Evolutionary conservation across 1,140 invertebrate genomes (phyloP).

Genomic region (Drosophila arizonae): DNA sequence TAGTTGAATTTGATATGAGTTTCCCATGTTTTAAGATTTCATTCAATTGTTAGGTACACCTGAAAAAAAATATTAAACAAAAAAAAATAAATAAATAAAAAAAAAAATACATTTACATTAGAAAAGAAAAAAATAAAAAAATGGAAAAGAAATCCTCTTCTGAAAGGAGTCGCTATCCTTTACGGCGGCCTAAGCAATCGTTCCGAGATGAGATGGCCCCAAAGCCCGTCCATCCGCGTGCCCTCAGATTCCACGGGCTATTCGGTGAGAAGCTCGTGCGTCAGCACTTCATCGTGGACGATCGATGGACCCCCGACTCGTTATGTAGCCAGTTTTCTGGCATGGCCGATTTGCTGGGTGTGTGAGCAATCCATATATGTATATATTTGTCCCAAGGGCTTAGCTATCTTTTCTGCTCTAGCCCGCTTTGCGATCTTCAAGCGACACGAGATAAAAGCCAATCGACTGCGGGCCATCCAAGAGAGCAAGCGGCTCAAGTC

Average conservation of each 20-base stretch:
- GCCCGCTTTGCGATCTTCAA: slow-evolving; percentile 60
- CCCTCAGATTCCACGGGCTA: slow-evolving; percentile 66
- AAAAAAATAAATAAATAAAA: background rate
- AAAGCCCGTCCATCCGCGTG: slow-evolving; percentile 67
- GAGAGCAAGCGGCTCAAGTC: slow-evolving; percentile 53
- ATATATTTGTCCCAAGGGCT: background rate
- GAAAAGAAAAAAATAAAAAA: background rate
- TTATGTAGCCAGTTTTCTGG: slow-evolving; percentile 63
- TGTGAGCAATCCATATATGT: slow-evolving; percentile 6
- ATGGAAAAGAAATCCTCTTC: background rate
- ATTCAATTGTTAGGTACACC: background rate
- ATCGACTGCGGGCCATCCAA: slow-evolving; percentile 39
- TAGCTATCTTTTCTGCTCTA: slow-evolving; percentile 1
- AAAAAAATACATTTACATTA: background rate
- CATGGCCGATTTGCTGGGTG: slow-evolving; percentile 68
- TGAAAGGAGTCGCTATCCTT: too few relatives aligned
- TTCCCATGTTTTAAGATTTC: background rate
- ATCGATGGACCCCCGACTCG: slow-evolving; percentile 64
- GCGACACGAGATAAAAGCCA: slow-evolving; percentile 54
- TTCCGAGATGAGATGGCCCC: slow-evolving; percentile 46
- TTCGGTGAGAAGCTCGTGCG: slow-evolving; percentile 61
- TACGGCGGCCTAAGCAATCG: background rate
- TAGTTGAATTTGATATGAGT: background rate
- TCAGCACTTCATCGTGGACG: slow-evolving; percentile 68
- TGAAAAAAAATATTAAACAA: background rate